Evolutionary conservation across 1,140 invertebrate genomes (phyloP).

Genomic region (Drosophila santomea): DNA sequence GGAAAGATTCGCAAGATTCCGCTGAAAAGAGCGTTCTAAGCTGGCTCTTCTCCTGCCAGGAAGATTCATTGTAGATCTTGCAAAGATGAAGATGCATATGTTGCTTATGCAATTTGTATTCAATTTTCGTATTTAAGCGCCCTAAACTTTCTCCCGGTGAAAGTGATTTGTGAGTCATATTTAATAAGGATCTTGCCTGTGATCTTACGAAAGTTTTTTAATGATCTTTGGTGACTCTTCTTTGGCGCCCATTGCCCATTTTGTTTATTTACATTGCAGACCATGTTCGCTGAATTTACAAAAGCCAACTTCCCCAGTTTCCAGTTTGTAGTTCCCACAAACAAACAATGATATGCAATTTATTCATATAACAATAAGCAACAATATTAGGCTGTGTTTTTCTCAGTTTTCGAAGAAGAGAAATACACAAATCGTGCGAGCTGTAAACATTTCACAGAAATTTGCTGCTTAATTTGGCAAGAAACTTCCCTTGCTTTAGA

Average conservation of each 20-base stretch:
- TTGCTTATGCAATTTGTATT: slow-evolving; percentile 12
- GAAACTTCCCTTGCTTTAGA: no score
- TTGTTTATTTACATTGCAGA: slow-evolving; percentile 7
- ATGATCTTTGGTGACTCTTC: background rate
- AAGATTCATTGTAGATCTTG: background rate
- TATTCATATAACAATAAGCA: slow-evolving; percentile 16
- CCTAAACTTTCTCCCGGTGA: slow-evolving; percentile 37
- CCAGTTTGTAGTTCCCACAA: background rate
- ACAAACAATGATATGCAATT: slow-evolving; percentile 24
- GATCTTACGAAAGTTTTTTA: slow-evolving; percentile 2
- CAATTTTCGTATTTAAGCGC: slow-evolving; percentile 1
- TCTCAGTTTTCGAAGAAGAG: background rate
- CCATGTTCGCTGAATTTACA: slow-evolving; percentile 11
- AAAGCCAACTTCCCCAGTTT: slow-evolving; percentile 7
- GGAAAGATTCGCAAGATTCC: background rate
- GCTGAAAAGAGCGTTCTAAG: background rate
- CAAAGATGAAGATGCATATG: background rate
- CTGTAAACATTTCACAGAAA: background rate
- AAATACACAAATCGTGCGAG: background rate
- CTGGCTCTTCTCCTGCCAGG: background rate
- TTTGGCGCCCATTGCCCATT: background rate
- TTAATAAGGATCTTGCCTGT: slow-evolving; percentile 40
- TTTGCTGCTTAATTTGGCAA: background rate
- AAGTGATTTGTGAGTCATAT: slow-evolving; percentile 39
- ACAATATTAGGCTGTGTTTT: slow-evolving; percentile 2